Conservation (phyloP, 2,888 invertebrate species). For the Cosmopolites sordidus region DNA sequence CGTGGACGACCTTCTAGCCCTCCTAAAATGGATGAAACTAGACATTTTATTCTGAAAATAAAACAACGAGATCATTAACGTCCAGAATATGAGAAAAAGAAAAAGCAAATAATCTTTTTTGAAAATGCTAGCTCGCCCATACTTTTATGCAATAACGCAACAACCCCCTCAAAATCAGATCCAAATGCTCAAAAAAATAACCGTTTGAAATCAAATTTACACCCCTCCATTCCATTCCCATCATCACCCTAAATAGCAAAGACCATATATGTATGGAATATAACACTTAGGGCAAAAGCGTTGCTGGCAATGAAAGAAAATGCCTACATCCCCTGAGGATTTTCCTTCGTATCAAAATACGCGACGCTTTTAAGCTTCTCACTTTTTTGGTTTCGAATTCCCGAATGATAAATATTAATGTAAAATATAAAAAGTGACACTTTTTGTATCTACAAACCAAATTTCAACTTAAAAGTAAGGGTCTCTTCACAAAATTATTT, state of each 20-base stretch:
- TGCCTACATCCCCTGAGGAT: conserved; percentile 15
- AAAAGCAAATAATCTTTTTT: too few species aligned
- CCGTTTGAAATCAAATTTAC: conserved; percentile 3
- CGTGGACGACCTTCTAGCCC: conserved; percentile 8
- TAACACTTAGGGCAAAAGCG: not conserved
- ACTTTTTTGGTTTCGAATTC: too few species aligned
- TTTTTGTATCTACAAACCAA: too few species aligned
- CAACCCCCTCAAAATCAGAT: not conserved
- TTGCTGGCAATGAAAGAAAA: not conserved
- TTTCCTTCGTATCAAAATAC: conserved; percentile 17
- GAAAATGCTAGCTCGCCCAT: not conserved
- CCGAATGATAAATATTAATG: too few species aligned
- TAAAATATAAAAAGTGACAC: too few species aligned
- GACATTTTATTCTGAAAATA: conserved; percentile 12
- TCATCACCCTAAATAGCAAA: not conserved
- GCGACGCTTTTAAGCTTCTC: conserved; percentile 20
- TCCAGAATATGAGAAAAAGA: not conserved
- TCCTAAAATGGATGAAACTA: conserved; percentile 13
- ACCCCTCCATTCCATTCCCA: not conserved
- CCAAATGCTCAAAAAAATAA: conserved; percentile 1
- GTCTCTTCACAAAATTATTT: too few species aligned
- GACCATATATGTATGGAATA: not conserved
- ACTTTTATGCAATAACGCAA: not conserved
- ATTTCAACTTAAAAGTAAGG: too few species aligned
- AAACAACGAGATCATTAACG: not conserved